Conservation (phyloP, 2,888 invertebrate species). For the Parnassius mnemosyne region DNA sequence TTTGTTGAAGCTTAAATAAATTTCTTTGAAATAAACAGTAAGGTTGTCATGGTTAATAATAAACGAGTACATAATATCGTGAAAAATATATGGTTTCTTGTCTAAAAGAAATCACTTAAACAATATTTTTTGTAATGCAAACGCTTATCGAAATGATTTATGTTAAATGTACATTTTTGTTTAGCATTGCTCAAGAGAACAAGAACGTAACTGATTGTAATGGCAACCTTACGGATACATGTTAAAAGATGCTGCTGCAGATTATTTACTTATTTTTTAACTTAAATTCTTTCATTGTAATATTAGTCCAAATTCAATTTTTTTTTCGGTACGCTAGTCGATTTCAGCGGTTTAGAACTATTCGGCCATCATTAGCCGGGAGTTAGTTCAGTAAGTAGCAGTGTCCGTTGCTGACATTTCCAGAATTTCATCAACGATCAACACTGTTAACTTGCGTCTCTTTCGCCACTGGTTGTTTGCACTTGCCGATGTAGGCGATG, state of each 20-base stretch:
- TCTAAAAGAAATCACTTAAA: not conserved
- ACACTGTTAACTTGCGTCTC: slow-evolving; percentile 64
- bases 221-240: slow-evolving; percentile 64
- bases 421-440: slow-evolving; percentile 74
- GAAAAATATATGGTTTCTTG: not conserved
- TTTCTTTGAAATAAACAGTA: slow-evolving; percentile 36
- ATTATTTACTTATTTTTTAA: not conserved
- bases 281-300: not conserved
- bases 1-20: not conserved
- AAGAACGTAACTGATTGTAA: slow-evolving; percentile 40
- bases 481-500: slow-evolving; percentile 77
- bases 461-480: slow-evolving; percentile 69
- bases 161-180: not conserved
- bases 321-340: slow-evolving; percentile 40
- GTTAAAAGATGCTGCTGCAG: slow-evolving; percentile 55
- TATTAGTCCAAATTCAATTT: slow-evolving; percentile 50
- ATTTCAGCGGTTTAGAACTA: slow-evolving; percentile 60
- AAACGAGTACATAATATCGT: not conserved
- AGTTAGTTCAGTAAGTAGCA: slow-evolving; percentile 61
- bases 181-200: slow-evolving; percentile 10
- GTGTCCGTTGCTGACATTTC: slow-evolving; percentile 78
- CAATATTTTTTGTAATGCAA: not conserved
- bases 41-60: slow-evolving; percentile 55
- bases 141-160: slow-evolving; percentile 14
- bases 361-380: slow-evolving; percentile 50